These are phyloP conservation scores for Cololabis saira DNA, from an alignment of 2,113 vertebrate species.

Conservation along the genomic window DNA sequence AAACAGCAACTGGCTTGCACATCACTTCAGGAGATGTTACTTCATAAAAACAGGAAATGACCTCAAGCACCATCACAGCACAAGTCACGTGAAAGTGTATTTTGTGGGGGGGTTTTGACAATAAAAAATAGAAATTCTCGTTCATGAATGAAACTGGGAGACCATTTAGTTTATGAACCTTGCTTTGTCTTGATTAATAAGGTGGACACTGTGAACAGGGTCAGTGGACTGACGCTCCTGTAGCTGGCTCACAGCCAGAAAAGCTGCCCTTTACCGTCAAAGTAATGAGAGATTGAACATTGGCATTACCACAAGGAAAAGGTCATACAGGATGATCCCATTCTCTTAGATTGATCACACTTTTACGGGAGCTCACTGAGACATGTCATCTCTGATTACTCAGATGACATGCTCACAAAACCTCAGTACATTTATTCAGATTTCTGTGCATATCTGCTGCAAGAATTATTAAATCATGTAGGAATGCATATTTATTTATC, in stretches of 20 bases:
- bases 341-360: slow-evolving; percentile 53
- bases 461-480: background rate
- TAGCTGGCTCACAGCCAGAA: slow-evolving; percentile 26
- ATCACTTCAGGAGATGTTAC: slow-evolving; percentile 16
- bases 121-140: slow-evolving; percentile 3
- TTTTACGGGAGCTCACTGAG: slow-evolving; percentile 48
- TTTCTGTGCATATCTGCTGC: slow-evolving; percentile 4
- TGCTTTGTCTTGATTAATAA: slow-evolving; percentile 5
- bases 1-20: slow-evolving; percentile 10
- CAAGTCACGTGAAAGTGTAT: background rate
- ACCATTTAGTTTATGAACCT: slow-evolving; percentile 18
- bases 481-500: background rate
- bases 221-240: slow-evolving; percentile 16
- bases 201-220: slow-evolving; percentile 28
- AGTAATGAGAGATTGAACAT: slow-evolving; percentile 66
- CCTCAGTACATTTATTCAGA: background rate
- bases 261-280: slow-evolving; percentile 67
- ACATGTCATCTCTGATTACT: slow-evolving; percentile 42
- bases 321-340: slow-evolving; percentile 71
- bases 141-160: slow-evolving; percentile 6
- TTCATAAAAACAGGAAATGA: slow-evolving; percentile 12
- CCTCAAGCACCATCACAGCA: background rate
- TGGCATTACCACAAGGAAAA: slow-evolving; percentile 61
- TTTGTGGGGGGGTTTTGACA: background rate
- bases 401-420: slow-evolving; percentile 9